Conservation (phyloP, 2,888 invertebrate species). For the Parnassius mnemosyne region DNA sequence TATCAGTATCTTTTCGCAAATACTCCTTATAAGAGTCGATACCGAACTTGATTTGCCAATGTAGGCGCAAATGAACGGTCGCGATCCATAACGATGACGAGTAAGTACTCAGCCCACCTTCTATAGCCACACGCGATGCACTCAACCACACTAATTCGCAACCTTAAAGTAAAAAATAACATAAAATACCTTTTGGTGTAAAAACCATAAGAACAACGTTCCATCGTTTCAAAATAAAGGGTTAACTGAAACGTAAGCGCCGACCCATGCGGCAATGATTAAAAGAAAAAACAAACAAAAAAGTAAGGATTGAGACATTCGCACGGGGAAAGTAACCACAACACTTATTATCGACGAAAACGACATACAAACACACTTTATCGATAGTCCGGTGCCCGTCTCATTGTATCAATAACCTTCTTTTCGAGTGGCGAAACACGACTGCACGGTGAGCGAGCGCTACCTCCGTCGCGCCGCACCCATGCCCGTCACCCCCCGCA, state of each 20-base stretch:
- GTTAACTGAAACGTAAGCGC: conserved; percentile 79
- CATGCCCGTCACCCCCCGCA: conserved; percentile 56
- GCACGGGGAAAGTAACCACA: conserved; percentile 80
- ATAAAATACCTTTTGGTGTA: conserved; percentile 90
- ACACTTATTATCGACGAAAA: conserved; percentile 79
- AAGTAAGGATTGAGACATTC: conserved; percentile 78
- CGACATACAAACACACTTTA: conserved; percentile 81
- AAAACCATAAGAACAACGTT: conserved; percentile 90
- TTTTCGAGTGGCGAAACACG: conserved; percentile 73
- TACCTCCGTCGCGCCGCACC: conserved; percentile 56
- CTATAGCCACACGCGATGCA: conserved; percentile 68
- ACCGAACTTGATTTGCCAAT: conserved; percentile 30
- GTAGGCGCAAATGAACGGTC: conserved; percentile 35
- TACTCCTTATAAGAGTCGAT: conserved; percentile 26
- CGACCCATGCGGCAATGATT: conserved; percentile 77
- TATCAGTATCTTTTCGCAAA: conserved; percentile 26
- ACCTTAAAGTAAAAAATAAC: conserved; percentile 75
- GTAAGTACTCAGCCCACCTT: conserved; percentile 43
- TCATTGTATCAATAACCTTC: conserved; percentile 77
- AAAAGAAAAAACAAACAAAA: conserved; percentile 75
- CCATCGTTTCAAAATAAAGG: conserved; percentile 85
- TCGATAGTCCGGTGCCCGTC: conserved; percentile 75
- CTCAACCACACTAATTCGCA: conserved; percentile 66
- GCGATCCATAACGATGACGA: conserved; percentile 39
- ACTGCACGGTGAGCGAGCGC: conserved; percentile 58